These are phyloP conservation scores for Mustela nigripes DNA, from an alignment of 2,113 vertebrate genomes.

Conservation along the genomic window DNA sequence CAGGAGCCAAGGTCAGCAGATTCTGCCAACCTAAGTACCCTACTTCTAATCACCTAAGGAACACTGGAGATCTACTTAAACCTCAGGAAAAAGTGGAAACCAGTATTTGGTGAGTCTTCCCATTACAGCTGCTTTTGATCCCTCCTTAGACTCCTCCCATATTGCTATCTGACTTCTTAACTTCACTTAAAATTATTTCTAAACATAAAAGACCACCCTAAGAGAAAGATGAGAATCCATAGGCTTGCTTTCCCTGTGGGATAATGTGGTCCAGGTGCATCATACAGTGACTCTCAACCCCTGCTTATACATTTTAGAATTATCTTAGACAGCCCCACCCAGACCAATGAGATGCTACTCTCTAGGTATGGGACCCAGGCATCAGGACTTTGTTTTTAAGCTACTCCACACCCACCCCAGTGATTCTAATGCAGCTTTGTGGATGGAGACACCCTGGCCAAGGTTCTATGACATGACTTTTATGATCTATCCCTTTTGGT, in stretches of 20 bases:
- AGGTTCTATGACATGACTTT: slow-evolving; percentile 15
- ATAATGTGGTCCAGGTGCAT: background rate
- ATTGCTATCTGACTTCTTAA: background rate
- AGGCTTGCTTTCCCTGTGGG: background rate
- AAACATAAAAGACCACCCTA: background rate
- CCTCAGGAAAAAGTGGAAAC: background rate
- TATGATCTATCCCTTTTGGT: slow-evolving; percentile 31
- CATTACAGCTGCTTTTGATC: background rate
- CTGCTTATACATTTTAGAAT: background rate
- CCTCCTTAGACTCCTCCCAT: background rate
- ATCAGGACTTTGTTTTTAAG: background rate
- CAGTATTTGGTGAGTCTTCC: background rate
- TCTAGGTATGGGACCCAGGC: background rate
- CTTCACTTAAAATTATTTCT: slow-evolving; percentile 47
- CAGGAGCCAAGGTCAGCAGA: background rate
- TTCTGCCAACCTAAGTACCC: background rate
- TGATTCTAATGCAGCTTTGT: background rate
- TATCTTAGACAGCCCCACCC: background rate
- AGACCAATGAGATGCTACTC: background rate
- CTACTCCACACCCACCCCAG: background rate
- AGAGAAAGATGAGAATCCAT: background rate
- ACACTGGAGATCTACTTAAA: background rate
- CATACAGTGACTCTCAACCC: background rate
- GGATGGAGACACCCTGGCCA: background rate
- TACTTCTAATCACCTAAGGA: background rate